Percentiles rank a stretch among this genome's conserved stretches.
Conservation (phyloP, 2,113 vertebrate species). For the Tympanuchus pallidicinctus region DNA sequence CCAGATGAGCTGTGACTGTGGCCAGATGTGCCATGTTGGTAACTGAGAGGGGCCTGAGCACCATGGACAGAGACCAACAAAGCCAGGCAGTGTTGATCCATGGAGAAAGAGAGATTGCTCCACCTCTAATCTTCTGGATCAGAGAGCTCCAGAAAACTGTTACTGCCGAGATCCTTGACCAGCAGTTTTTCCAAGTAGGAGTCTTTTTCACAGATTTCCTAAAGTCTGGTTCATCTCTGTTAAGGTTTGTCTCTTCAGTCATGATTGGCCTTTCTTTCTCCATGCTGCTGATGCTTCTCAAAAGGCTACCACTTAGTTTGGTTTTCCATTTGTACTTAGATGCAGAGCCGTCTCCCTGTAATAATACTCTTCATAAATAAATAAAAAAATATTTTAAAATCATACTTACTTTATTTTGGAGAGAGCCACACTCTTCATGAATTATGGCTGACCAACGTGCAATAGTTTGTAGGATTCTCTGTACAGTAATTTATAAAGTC, state of each 20-base stretch:
- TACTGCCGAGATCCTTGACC: neutral
- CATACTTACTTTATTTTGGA: neutral
- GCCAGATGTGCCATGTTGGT: rapidly evolving
- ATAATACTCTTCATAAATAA: neutral
- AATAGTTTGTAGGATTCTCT: neutral
- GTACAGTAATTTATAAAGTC: neutral
- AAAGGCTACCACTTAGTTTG: neutral
- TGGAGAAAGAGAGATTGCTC: neutral
- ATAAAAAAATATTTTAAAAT: neutral
- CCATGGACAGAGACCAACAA: conserved; percentile 49
- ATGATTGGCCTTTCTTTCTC: neutral
- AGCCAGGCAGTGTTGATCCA: neutral
- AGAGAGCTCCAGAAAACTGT: neutral
- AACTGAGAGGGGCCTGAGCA: neutral
- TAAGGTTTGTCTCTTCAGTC: neutral
- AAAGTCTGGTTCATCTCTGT: neutral
- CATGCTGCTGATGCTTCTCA: neutral
- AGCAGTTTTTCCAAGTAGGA: neutral
- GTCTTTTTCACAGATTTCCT: neutral
- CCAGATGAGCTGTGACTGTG: rapidly evolving
- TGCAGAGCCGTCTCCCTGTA: neutral
- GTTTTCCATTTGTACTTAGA: neutral
- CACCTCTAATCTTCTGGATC: neutral
- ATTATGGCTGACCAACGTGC: neutral
- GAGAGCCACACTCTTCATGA: neutral